A percentile compares a stretch with the other conserved stretches of the same genome.
phyloP scores from a whole-genome alignment of 2,113 vertebrate species.

The Dipodomys spectabilis region DNA sequence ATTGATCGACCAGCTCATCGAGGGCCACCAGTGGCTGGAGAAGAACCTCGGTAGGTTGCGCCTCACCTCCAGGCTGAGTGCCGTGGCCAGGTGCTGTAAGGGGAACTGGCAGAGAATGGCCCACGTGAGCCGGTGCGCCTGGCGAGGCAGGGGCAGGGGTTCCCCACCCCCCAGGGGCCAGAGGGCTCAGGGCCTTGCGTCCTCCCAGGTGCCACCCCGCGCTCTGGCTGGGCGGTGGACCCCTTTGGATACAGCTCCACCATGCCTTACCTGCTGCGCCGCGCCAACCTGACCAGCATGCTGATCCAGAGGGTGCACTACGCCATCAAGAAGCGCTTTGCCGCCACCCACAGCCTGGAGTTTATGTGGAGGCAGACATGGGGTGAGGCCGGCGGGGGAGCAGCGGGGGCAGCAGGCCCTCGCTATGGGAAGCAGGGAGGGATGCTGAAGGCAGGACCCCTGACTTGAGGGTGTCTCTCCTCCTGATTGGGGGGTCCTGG shows the following conservation, averaged over 20 bases:
- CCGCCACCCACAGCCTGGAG: slow-evolving; percentile 94
- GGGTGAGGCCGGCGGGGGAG: slow-evolving; percentile 87
- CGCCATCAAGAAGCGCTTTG: slow-evolving; percentile 97
- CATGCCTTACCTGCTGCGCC: slow-evolving; percentile 96
- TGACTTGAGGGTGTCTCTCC: not conserved
- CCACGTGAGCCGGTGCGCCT: accelerated
- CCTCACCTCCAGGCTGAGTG: no score
- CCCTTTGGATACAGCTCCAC: slow-evolving; percentile 98
- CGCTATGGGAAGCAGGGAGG: not conserved
- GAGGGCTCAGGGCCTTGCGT: not conserved
- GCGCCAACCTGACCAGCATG: slow-evolving; percentile 96
- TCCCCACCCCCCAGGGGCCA: accelerated
- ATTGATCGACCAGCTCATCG: slow-evolving; percentile 98
- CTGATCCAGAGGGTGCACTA: slow-evolving; percentile 98
- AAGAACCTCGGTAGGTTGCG: slow-evolving; percentile 92
- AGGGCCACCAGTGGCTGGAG: slow-evolving; percentile 99
- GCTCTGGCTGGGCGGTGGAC: slow-evolving; percentile 96
- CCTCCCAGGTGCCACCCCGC: slow-evolving; percentile 89
- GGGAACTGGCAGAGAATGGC: not conserved
- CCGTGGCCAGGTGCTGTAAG: not conserved
- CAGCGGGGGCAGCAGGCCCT: not conserved
- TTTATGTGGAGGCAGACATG: slow-evolving; percentile 99
- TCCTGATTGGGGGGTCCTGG: not conserved
- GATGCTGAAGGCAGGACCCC: not conserved
- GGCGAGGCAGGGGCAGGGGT: not conserved